phyloP scores from a whole-genome alignment of 2,888 invertebrate genomes.

The Piscicola geometra region DNA sequence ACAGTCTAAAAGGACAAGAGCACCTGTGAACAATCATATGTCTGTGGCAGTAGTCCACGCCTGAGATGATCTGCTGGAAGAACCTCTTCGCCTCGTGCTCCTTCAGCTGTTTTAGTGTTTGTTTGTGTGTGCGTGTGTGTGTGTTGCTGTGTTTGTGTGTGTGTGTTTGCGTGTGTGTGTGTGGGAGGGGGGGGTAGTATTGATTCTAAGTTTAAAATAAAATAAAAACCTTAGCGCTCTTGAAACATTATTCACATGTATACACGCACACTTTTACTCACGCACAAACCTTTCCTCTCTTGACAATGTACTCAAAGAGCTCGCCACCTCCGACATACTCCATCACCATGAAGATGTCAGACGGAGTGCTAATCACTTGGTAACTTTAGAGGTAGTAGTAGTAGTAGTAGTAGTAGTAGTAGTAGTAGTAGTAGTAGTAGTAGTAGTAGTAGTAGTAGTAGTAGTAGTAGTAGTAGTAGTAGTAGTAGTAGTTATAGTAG shows the following conservation, averaged over 20 bases:
- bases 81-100: conserved; percentile 94
- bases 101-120: no score
- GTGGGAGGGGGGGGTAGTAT: no score
- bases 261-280: not conserved
- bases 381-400: conserved; percentile 63
- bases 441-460: no score
- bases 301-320: conserved; percentile 98
- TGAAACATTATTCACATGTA: not conserved
- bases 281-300: conserved; percentile 74
- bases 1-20: no score
- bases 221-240: no score
- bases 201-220: no score
- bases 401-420: no score
- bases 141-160: no score
- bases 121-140: no score
- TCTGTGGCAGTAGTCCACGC: conserved; percentile 96
- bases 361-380: conserved; percentile 93
- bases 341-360: conserved; percentile 99
- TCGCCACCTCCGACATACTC: conserved; percentile 99
- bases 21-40: conserved; percentile 91
- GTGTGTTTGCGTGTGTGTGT: no score
- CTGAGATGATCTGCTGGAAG: conserved; percentile 98
- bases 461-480: not conserved
- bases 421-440: no score
- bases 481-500: conserved; percentile 15